phyloP scores from a whole-genome alignment of 2,113 vertebrate genomes.

The Labeo rohita region DNA sequence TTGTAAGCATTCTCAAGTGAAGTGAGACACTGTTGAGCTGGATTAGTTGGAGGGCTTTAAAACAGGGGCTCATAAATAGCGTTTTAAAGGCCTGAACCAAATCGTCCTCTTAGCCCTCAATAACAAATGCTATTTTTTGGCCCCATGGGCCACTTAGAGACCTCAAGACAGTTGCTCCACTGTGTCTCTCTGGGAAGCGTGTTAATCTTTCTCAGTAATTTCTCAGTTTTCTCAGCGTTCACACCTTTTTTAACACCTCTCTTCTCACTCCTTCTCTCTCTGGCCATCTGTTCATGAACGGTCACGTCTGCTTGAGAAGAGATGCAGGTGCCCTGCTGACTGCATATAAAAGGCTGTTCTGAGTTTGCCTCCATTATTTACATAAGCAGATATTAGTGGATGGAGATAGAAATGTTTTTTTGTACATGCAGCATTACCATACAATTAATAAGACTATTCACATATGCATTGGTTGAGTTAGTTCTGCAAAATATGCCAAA shows the following conservation, averaged over 20 bases:
- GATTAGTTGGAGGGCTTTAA: not conserved
- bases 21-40: not conserved
- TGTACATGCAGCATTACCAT: constrained; percentile 8
- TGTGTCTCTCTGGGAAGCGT: not conserved
- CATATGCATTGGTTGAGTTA: not conserved
- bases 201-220: constrained; percentile 18
- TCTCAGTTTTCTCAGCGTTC: constrained; percentile 28
- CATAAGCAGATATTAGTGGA: constrained; percentile 7
- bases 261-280: constrained; percentile 18
- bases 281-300: constrained; percentile 36
- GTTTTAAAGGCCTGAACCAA: constrained; percentile 6
- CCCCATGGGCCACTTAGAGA: constrained; percentile 41
- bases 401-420: constrained; percentile 10
- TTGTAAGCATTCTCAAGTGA: not conserved
- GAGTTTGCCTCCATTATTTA: constrained; percentile 16
- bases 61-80: not conserved
- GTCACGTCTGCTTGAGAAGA: constrained; percentile 28
- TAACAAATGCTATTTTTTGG: constrained; percentile 34
- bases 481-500: not conserved
- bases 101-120: not conserved
- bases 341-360: not conserved
- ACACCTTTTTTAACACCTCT: constrained; percentile 31
- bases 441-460: not conserved
- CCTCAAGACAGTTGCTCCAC: constrained; percentile 1
- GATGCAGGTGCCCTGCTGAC: constrained; percentile 17